Base-by-base conservation (phyloP, 2,797 vertebrate species). In the Scleropages formosus region DNA sequence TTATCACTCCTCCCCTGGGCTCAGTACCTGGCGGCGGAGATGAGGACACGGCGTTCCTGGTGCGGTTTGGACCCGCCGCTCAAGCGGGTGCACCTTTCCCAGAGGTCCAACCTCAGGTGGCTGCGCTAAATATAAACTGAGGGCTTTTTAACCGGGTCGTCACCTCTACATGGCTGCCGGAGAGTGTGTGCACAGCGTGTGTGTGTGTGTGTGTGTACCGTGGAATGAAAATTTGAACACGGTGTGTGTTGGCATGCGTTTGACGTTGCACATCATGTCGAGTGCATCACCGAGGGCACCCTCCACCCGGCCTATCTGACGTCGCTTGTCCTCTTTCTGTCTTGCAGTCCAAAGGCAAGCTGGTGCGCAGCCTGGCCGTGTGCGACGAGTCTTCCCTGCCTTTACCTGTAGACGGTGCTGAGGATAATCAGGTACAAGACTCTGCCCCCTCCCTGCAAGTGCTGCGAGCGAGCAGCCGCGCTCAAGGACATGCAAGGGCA, bases 271-370 rank as follows among this genome's bases (percentile, higher is more conserved):
- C 77, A 69, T 69, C 71, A 26, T 81, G 56, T 51, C 20, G 26
- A 53, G 51, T 16, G 56, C 20, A 56, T 18, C 4, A n/a, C 20
- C 59, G 60, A 15, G 60, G 27, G 24, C 20, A n/a, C 60, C 60
- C 56, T 9, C n/a, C 56, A 3, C 18, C 3, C 56, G 0, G 15
- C 62, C 13, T 31, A 26, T 53, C n/a, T 75, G 56, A 75, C 74
- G 67, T 53, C 71, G 24, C 31, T 16, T 27, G 61, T 76, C 76
- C 80, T 73, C 82, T 82, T 75, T 68, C 74, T 85, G 84, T 82
- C 80, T 88, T 87, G 80, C 83, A 98, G 96, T 87, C 90, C 71
- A 98, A 95, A 91, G 94, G 94, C 59, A 98, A 95, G 90, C 90
- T 98, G 0, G 90, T 94, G 56, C 93, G 97, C 64, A 95, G 95